A percentile compares a stretch with the other conserved stretches of the same genome.
Conservation (phyloP, 2,797 vertebrate genomes). For the Sebastes matsubarae region DNA sequence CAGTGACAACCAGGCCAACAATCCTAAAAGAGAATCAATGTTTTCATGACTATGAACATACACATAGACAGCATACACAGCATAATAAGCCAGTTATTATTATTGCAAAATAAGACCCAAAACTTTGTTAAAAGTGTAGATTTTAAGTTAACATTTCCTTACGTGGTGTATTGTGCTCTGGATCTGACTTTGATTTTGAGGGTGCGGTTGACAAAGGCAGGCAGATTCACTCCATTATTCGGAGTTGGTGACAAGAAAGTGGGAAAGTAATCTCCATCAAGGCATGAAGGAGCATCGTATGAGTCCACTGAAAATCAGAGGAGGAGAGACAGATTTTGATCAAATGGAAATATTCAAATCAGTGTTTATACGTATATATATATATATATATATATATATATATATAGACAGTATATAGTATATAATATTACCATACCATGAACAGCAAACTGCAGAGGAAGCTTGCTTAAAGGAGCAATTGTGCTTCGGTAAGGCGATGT, state of each 20-base stretch:
- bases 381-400: too few species aligned
- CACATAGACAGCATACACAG: too few species aligned
- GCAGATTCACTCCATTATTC: conserved; percentile 15
- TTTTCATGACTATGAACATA: too few species aligned
- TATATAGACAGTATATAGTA: too few species aligned
- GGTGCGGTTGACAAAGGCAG: conserved; percentile 27
- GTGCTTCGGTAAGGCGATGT: not conserved
- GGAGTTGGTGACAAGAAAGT: conserved; percentile 49
- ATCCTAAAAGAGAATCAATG: conserved; percentile 32
- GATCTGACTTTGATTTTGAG: conserved; percentile 42
- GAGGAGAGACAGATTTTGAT: not conserved
- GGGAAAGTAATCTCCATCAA: conserved; percentile 56
- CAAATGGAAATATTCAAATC: not conserved
- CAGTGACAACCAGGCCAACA: conserved; percentile 46
- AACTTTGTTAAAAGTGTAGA: fast-evolving
- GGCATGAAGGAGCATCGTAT: not conserved
- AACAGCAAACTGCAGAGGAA: conserved; percentile 29
- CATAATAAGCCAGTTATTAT: not conserved
- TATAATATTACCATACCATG: not conserved
- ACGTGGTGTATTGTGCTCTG: conserved; percentile 26
- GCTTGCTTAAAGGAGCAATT: conserved; percentile 21
- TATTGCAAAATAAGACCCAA: not conserved
- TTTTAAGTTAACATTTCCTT: not conserved
- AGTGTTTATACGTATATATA: not conserved
- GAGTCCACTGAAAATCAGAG: conserved; percentile 19